Evolutionary conservation across 2,797 vertebrate species (phyloP), one percentile per base, ranked within the genome.

Genomic region (Rhyacichthys aspro): DNA sequence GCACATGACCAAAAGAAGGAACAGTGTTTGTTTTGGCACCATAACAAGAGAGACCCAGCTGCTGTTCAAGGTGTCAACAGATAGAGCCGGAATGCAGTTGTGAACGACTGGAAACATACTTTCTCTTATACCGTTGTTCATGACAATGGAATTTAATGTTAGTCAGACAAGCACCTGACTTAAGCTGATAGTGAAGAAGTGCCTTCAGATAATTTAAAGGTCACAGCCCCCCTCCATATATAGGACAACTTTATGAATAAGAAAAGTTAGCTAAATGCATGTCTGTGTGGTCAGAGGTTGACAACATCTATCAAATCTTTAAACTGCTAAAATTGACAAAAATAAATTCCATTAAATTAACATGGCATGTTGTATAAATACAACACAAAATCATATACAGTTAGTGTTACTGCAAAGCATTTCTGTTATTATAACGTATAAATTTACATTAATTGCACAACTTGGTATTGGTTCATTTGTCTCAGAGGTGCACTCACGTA

Each of bases 1-100:
- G 70, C 61, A 73, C 77, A 86, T 84, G 79, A 76, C 84, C 86
- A 86, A 90, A 86, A 78, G 76, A 81, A 88, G 86, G 55, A 82
- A 78, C 64, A 65, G 72, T 55, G 58, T 84, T 84, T 83, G 55
- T 81, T 82, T 78, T 83, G 85, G 76, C 77, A 66, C 86, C 81
- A 76, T 82, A 83, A 64, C 15, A 19, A 84, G 76, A 82, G 76
- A 81, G 55, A 67, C 64, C 28, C 55, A 28, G 52, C 72, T 60
- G 72, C 65, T 76, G 63, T 53, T 72, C 54, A 74, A 75, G 56
- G 67, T 79, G 77, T 79, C 55, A 66, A 59, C 46, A 18, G 76
- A 76, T 76, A 75, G 72, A 67, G 66, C 39, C 70, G 78, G 84
- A 90, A 90, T 87, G 86, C 76, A 78, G 77, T 85, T 70, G 78